Evolutionary conservation across 2,113 vertebrate genomes (phyloP).

Genomic region (Ivindomyrus marchei): DNA sequence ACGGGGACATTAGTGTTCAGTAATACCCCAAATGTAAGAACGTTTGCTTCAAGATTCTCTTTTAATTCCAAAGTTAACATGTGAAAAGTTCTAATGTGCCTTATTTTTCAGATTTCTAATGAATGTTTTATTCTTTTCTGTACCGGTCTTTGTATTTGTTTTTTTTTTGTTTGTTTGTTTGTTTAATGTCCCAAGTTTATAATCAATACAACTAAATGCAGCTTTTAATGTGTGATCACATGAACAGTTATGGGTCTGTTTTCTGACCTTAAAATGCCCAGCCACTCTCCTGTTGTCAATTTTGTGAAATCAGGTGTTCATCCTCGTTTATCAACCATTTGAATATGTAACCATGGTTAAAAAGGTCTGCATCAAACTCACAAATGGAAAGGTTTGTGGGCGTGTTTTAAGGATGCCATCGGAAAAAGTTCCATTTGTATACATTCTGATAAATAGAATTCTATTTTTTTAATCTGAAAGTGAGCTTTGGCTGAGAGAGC

Average conservation of each 20-base stretch:
- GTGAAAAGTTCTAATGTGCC: conserved; percentile 67
- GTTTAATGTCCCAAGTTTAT: conserved; percentile 36
- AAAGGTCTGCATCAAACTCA: conserved; percentile 14
- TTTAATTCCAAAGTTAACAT: conserved; percentile 67
- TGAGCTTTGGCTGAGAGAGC: not conserved
- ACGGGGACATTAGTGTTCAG: not conserved
- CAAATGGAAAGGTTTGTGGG: conserved; percentile 23
- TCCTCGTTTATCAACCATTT: conserved; percentile 28
- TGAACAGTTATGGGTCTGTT: conserved; percentile 53
- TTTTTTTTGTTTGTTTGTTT: conserved; percentile 50
- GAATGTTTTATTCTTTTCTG: conserved; percentile 10
- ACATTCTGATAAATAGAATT: not conserved
- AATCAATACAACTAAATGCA: conserved; percentile 21
- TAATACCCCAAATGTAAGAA: not conserved
- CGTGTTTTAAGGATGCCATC: not conserved
- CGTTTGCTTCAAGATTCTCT: conserved; percentile 32
- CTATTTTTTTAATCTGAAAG: not conserved
- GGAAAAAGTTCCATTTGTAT: not conserved
- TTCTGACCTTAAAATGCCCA: conserved; percentile 68
- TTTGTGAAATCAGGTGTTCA: conserved; percentile 14
- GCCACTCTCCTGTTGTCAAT: conserved; percentile 40
- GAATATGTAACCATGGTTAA: conserved; percentile 36
- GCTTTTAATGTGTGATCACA: conserved; percentile 28
- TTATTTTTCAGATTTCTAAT: conserved; percentile 64
- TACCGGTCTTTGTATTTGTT: conserved; percentile 60